Evolutionary conservation across 2,113 vertebrate species (phyloP).

Genomic region (Trochalopteron elliotii): DNA sequence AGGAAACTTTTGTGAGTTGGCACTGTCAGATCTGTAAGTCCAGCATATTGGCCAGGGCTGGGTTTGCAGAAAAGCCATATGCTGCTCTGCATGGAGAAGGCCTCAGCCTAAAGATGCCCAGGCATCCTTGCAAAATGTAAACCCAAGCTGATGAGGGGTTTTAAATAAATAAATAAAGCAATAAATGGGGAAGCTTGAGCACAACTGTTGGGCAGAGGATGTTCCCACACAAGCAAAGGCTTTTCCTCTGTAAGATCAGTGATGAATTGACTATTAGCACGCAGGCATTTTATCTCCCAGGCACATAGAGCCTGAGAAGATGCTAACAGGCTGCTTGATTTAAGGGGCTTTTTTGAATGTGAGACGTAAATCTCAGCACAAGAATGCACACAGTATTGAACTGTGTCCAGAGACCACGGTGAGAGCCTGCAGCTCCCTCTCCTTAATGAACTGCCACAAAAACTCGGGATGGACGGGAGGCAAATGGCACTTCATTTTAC

Average conservation of each 20-base stretch:
- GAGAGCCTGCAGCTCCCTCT: conserved; percentile 16
- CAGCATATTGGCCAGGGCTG: conserved; percentile 36
- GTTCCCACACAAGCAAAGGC: not conserved
- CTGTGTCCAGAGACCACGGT: conserved; percentile 10
- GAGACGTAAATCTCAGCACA: conserved; percentile 54
- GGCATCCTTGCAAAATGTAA: not conserved
- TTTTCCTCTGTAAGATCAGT: not conserved
- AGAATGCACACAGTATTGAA: conserved; percentile 51
- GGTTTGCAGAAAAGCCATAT: not conserved
- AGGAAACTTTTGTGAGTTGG: conserved; percentile 7
- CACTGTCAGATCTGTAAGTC: conserved; percentile 2
- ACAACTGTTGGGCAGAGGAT: not conserved
- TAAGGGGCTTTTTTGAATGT: conserved; percentile 50
- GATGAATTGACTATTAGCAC: conserved; percentile 46
- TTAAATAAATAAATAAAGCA: not conserved
- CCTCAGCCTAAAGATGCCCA: not conserved
- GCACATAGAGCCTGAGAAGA: conserved; percentile 33
- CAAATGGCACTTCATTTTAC: conserved; percentile 11
- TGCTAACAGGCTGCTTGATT: conserved; percentile 62
- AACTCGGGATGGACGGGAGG: conserved; percentile 8
- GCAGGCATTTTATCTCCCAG: conserved; percentile 44
- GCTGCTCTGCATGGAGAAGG: not conserved
- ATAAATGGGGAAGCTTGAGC: not conserved
- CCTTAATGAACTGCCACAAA: conserved; percentile 57
- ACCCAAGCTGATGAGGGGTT: not conserved